Conservation (phyloP, 2,113 vertebrate species). For the Clarias macrocephalus region DNA sequence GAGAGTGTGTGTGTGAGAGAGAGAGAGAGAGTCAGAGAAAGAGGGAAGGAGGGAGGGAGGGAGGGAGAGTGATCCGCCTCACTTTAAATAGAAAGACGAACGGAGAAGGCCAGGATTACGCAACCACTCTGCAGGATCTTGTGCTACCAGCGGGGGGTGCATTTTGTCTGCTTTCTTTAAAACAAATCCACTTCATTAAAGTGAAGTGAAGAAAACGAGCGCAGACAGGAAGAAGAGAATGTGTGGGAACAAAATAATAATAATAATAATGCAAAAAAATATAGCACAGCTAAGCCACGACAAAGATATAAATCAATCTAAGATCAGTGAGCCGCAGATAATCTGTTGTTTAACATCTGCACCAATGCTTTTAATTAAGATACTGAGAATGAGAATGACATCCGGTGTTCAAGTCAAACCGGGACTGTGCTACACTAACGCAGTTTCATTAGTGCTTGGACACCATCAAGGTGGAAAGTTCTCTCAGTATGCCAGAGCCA, state of each 20-base stretch:
- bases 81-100: background rate
- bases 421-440: no score
- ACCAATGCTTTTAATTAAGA: background rate
- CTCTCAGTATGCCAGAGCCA: no score
- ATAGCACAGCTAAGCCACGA: background rate
- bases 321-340: background rate
- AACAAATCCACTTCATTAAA: constrained; percentile 61
- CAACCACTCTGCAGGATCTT: constrained; percentile 73
- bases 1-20: background rate
- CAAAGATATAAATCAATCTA: background rate
- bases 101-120: constrained; percentile 48
- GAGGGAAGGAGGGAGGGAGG: background rate
- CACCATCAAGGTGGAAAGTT: no score
- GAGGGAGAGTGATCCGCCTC: background rate
- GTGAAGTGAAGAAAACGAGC: background rate
- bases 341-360: background rate
- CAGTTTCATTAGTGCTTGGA: no score
- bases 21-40: background rate
- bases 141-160: constrained; percentile 72
- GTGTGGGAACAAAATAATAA: background rate
- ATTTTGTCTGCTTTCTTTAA: constrained; percentile 72
- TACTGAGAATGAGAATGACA: no score
- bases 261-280: no score
- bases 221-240: constrained; percentile 34
- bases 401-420: no score